Evolutionary conservation across 2,888 invertebrate species (phyloP).

Genomic region (Ptychoptera contaminata): DNA sequence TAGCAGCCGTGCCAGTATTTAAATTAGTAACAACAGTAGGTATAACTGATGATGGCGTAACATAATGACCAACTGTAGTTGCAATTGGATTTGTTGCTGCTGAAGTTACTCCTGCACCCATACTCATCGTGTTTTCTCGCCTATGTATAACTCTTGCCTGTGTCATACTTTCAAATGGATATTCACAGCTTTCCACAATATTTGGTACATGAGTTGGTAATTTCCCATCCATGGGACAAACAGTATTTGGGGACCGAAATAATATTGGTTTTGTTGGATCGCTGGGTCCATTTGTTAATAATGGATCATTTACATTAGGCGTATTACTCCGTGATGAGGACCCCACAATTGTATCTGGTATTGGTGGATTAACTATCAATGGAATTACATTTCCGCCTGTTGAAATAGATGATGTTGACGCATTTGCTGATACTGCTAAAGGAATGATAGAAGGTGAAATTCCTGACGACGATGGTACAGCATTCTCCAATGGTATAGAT

Average conservation of each 20-base stretch:
- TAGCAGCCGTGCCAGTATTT: slow-evolving; percentile 22
- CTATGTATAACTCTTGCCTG: slow-evolving; percentile 74
- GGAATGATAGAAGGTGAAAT: slow-evolving; percentile 1
- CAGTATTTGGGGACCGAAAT: slow-evolving; percentile 72
- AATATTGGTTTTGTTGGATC: slow-evolving; percentile 16
- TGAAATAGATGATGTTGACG: slow-evolving; percentile 1
- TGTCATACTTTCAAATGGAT: slow-evolving; percentile 85
- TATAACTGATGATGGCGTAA: slow-evolving; percentile 24
- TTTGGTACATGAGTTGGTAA: slow-evolving; percentile 34
- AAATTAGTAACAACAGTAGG: slow-evolving; percentile 27
- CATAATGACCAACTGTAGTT: slow-evolving; percentile 5
- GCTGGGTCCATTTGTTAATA: slow-evolving; percentile 10
- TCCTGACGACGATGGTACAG: background rate
- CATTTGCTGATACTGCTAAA: background rate
- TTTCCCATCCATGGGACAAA: slow-evolving; percentile 71
- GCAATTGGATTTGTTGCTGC: slow-evolving; percentile 14
- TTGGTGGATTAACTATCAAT: slow-evolving; percentile 6
- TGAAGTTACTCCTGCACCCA: slow-evolving; percentile 15
- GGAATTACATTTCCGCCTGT: slow-evolving; percentile 1
- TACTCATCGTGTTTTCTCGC: slow-evolving; percentile 43
- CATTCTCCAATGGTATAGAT: background rate
- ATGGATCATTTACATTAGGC: background rate
- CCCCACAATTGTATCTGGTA: slow-evolving; percentile 14
- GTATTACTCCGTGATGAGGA: slow-evolving; percentile 2
- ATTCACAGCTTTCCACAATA: slow-evolving; percentile 42